Evolutionary conservation across 2,888 invertebrate species (phyloP).

Genomic region (Neuroscelio doddi): DNA sequence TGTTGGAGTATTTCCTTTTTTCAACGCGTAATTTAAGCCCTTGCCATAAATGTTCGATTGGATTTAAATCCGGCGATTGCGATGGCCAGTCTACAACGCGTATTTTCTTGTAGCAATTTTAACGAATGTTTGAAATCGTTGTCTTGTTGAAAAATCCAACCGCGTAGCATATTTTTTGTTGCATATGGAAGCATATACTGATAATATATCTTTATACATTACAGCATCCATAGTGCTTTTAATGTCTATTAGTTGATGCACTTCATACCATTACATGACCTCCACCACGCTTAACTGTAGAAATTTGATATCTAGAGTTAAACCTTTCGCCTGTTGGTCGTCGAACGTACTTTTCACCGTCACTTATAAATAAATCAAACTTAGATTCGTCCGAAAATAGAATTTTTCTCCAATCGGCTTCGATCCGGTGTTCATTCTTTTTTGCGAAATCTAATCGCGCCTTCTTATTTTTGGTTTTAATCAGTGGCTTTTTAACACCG

Average conservation of each 20-base stretch:
- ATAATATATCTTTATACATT: slow-evolving; percentile 15
- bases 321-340: slow-evolving; percentile 10
- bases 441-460: no score
- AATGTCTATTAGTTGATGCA: slow-evolving; percentile 15
- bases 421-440: neutral
- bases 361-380: slow-evolving; percentile 23
- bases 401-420: slow-evolving; percentile 17
- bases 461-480: no score
- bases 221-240: slow-evolving; percentile 13
- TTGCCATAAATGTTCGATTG: slow-evolving; percentile 15
- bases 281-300: slow-evolving; percentile 10
- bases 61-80: slow-evolving; percentile 17
- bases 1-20: slow-evolving; percentile 14
- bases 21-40: slow-evolving; percentile 15
- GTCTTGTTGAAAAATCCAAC: slow-evolving; percentile 28
- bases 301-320: slow-evolving; percentile 13
- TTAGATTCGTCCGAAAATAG: slow-evolving; percentile 31
- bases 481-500: no score
- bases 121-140: slow-evolving; percentile 8
- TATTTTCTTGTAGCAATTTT: slow-evolving; percentile 19
- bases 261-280: slow-evolving; percentile 5
- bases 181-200: slow-evolving; percentile 13
- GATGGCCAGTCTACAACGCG: slow-evolving; percentile 16
- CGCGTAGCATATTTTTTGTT: slow-evolving; percentile 6
- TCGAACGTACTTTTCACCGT: slow-evolving; percentile 17